These are phyloP conservation scores for Alectoris magna DNA, from an alignment of 2,797 vertebrate genomes.

Conservation along the genomic window DNA sequence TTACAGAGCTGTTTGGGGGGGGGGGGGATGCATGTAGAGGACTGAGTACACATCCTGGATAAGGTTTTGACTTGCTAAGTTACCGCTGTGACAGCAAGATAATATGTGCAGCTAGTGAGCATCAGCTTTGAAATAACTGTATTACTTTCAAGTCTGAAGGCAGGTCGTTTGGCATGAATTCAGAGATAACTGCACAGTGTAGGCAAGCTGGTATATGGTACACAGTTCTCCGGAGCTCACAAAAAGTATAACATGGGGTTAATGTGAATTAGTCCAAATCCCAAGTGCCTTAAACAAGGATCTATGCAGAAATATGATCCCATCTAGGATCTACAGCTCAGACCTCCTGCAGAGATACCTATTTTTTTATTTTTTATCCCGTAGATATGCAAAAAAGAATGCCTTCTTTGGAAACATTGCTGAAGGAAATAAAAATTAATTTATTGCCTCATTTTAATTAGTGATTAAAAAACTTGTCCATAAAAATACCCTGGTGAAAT, in stretches of 20 bases:
- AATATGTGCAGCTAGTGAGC: fast-evolving
- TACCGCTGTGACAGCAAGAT: neutral
- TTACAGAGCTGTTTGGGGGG: neutral
- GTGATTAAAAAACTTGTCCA: neutral
- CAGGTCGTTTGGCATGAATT: neutral
- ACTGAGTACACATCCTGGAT: neutral
- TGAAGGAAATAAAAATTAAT: neutral
- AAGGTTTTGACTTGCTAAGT: neutral
- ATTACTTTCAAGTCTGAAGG: fast-evolving
- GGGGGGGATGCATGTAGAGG: neutral
- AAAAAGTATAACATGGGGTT: neutral
- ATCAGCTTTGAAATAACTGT: neutral
- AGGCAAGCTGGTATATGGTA: neutral
- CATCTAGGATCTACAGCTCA: neutral
- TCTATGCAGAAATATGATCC: neutral
- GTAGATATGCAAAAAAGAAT: neutral
- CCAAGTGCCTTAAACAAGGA: neutral
- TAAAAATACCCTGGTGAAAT: neutral
- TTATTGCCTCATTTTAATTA: neutral
- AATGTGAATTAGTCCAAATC: neutral
- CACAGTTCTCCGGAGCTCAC: neutral
- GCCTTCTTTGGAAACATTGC: neutral
- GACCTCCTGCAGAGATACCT: neutral
- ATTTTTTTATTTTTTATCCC: neutral
- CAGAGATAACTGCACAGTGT: neutral